Evolutionary conservation across 2,888 invertebrate genomes (phyloP), one percentile per base, ranked within the genome.

Genomic region (Macrosoma leucophasiata): DNA sequence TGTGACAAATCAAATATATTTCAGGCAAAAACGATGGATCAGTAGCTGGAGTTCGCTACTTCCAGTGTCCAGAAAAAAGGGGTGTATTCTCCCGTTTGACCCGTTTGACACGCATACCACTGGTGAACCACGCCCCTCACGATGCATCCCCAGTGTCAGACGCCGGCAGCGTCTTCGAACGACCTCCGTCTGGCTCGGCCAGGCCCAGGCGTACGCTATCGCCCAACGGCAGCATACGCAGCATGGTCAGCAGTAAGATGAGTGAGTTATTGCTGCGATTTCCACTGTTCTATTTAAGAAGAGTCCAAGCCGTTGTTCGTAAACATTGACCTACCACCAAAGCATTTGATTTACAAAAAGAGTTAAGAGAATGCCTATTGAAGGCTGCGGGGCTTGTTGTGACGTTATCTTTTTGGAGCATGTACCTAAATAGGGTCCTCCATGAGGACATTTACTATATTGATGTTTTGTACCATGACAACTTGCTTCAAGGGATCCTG

Each of bases 11-110:
- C n/a, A n/a, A n/a, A n/a, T n/a, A n/a, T 10, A 30, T 29, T 29
- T 34, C 65, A 94, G 98, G 98, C 50, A 97, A 98, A 86, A 97
- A 98, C 71, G 97, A 98, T 73, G 98, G 98, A 13, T 94, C 95
- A 17, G 97, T 98, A 42, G 93, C 94, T 33, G 96, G 96, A 31
- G 89, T 90, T 33, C 89, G 94, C 28, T 98, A 98, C 77, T 98
- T 98, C 77, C 95, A 96, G 70, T 98, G 98, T 67, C 91, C 95
- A 58, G 88, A 94, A 13, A 93, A 94, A 59, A 92, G 92, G 38
- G 98, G 98, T n/a, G 92, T 98, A 10, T 98, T 98, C 75, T 96
- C 95, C 14, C 89, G 94, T 12, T 86, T 97, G 36, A 94, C 94
- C 20, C 91, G 97, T 41, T 86, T 97, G 28, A 94, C 95, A 3